Evolutionary conservation across 2,797 vertebrate genomes (phyloP).

Genomic region (Hypotaenidia okinawae): DNA sequence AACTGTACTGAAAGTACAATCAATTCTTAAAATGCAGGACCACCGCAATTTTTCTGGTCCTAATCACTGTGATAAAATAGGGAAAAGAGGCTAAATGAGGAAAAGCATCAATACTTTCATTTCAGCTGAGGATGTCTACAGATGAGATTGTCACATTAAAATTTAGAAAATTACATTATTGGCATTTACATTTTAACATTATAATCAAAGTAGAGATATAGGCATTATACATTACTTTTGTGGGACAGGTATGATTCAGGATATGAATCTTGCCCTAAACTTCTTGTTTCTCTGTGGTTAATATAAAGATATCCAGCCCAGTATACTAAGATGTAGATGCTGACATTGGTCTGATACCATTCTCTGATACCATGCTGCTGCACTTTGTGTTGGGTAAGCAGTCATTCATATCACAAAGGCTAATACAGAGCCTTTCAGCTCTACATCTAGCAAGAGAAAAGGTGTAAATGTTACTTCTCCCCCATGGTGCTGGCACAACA

Average conservation of each 20-base stretch:
- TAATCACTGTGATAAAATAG: not conserved
- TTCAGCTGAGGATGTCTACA: not conserved
- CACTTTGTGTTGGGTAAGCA: not conserved
- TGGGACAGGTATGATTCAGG: not conserved
- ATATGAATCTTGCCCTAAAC: not conserved
- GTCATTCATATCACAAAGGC: not conserved
- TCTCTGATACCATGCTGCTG: not conserved
- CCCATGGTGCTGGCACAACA: not conserved
- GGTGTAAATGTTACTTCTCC: not conserved
- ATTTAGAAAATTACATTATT: not conserved
- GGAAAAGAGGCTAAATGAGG: not conserved
- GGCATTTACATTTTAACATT: not conserved
- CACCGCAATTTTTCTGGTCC: not conserved
- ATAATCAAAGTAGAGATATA: not conserved
- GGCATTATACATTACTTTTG: not conserved
- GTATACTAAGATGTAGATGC: not conserved
- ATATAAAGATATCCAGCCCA: not conserved
- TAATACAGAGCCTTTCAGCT: not conserved
- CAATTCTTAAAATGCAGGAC: not conserved
- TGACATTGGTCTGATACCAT: not conserved
- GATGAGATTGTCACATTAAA: not conserved
- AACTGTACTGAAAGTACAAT: not conserved
- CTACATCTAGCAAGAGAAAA: not conserved
- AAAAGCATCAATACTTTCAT: not conserved
- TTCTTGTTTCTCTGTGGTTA: not conserved